phyloP scores from a whole-genome alignment of 2,888 invertebrate genomes.

The Leucozona laternaria region DNA sequence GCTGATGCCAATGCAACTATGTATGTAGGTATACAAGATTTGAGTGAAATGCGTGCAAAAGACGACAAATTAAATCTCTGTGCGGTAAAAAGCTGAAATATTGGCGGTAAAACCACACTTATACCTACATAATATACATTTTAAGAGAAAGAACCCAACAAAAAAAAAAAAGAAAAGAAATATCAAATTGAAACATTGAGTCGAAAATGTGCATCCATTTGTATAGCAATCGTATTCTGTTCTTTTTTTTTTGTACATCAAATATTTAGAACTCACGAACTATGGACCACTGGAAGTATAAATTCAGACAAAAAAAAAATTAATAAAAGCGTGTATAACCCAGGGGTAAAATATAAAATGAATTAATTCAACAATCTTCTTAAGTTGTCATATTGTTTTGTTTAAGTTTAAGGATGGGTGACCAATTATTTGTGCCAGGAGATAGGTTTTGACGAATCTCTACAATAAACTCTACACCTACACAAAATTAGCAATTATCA shows the following conservation, averaged over 20 bases:
- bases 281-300: background rate
- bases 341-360: too few relatives aligned
- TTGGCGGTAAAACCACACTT: slow-evolving; percentile 15
- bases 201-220: slow-evolving; percentile 64
- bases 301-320: background rate
- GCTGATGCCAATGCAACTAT: background rate
- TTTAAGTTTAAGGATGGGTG: too few relatives aligned
- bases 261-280: slow-evolving; percentile 34
- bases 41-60: slow-evolving; percentile 68
- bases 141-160: background rate
- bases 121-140: slow-evolving; percentile 9
- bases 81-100: background rate
- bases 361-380: too few relatives aligned
- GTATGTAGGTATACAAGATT: slow-evolving; percentile 26
- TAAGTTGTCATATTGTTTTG: too few relatives aligned
- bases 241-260: slow-evolving; percentile 3
- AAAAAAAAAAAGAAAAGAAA: background rate
- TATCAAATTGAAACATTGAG: slow-evolving; percentile 72
- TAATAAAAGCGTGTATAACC: too few relatives aligned
- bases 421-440: too few relatives aligned
- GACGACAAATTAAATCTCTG: slow-evolving; percentile 59
- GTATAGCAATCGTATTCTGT: slow-evolving; percentile 40
- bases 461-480: too few relatives aligned
- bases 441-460: too few relatives aligned
- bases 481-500: too few relatives aligned